These are phyloP conservation scores for Drosophila eohydei DNA, from an alignment of 2,888 invertebrate species.

Conservation along the genomic window DNA sequence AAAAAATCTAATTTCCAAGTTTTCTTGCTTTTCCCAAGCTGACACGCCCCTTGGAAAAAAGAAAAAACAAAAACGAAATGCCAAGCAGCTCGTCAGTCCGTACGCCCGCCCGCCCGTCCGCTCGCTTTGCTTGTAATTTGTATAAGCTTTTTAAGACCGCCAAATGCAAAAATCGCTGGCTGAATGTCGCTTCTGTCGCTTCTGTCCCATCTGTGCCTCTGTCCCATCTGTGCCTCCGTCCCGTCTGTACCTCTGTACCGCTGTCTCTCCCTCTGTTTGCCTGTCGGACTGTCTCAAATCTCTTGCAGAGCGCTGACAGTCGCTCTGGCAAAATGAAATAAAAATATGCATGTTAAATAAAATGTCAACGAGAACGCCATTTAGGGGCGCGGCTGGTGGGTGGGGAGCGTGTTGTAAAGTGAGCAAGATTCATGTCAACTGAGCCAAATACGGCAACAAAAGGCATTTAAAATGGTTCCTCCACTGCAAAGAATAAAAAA, in stretches of 20 bases:
- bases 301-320: constrained; percentile 69
- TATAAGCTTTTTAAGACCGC: constrained; percentile 70
- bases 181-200: constrained; percentile 40
- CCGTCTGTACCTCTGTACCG: background rate
- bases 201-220: constrained; percentile 19
- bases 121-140: constrained; percentile 59
- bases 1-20: constrained; percentile 77
- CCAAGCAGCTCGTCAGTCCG: constrained; percentile 15
- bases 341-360: constrained; percentile 70
- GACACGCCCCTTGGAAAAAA: constrained; percentile 39
- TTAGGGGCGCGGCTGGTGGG: constrained; percentile 33
- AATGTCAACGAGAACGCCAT: constrained; percentile 76
- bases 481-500: constrained; percentile 42
- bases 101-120: background rate
- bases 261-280: constrained; percentile 8
- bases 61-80: constrained; percentile 10
- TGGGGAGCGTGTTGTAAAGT: constrained; percentile 58
- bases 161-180: constrained; percentile 76
- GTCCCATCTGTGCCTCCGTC: constrained; percentile 7
- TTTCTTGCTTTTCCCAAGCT: constrained; percentile 48
- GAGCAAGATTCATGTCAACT: constrained; percentile 77
- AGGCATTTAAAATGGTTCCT: constrained; percentile 57
- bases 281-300: constrained; percentile 59
- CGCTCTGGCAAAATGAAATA: constrained; percentile 66
- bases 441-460: constrained; percentile 66